phyloP scores from a whole-genome alignment of 2,113 vertebrate genomes.

The Phalacrocorax pelagicus region DNA sequence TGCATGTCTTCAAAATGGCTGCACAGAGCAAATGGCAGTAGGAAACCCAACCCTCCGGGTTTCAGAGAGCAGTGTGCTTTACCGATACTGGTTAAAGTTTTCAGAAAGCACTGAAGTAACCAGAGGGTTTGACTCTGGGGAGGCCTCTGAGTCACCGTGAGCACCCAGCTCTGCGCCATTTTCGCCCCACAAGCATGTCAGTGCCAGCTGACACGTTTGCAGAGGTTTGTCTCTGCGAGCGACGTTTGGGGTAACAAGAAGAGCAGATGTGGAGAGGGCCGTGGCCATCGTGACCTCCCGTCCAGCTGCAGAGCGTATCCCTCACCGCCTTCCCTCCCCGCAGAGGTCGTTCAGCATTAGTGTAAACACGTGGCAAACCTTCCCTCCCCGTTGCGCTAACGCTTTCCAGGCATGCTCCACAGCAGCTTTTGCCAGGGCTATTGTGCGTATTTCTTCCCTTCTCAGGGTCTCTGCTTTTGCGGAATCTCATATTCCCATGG shows the following conservation, averaged over 20 bases:
- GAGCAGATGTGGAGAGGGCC: background rate
- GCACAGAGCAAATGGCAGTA: background rate
- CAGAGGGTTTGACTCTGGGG: background rate
- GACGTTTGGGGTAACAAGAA: background rate
- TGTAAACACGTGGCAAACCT: background rate
- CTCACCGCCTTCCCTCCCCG: background rate
- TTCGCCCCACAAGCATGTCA: rapidly evolving
- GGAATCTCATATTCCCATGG: background rate
- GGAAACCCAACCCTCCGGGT: background rate
- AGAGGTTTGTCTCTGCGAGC: background rate
- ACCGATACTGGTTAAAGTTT: rapidly evolving
- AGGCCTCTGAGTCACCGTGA: background rate
- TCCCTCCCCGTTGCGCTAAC: rapidly evolving
- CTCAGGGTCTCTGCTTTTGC: background rate
- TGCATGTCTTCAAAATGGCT: background rate
- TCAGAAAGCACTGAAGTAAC: background rate
- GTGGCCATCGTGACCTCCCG: background rate
- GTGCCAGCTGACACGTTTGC: background rate
- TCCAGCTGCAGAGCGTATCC: background rate
- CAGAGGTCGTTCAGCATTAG: background rate
- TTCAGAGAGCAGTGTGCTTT: background rate
- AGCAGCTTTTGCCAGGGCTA: rapidly evolving
- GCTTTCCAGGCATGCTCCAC: background rate
- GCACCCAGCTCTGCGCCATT: background rate
- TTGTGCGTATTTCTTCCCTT: background rate